These are phyloP conservation scores for Tholera decimalis DNA, from an alignment of 2,888 invertebrate genomes.

Conservation along the genomic window DNA sequence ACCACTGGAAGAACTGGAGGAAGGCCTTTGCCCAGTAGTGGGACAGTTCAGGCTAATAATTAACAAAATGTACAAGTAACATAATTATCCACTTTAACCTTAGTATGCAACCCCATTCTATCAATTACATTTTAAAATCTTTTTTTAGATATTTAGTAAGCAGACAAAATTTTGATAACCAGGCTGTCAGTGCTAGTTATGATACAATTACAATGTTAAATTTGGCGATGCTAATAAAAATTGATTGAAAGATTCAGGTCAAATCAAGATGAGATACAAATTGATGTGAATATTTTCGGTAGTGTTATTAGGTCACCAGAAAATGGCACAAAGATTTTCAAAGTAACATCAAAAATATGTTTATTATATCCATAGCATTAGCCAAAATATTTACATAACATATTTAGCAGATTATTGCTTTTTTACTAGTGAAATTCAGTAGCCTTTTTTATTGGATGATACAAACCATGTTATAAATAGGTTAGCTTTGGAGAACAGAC, in stretches of 20 bases:
- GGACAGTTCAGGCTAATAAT: too few relatives aligned
- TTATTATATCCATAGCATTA: conserved; percentile 4
- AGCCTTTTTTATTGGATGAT: too few relatives aligned
- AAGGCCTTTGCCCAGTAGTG: too few relatives aligned
- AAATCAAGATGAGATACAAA: conserved; percentile 2
- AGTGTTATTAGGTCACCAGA: conserved; percentile 36
- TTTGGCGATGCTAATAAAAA: conserved; percentile 16
- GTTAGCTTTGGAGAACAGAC: too few relatives aligned
- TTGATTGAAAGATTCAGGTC: conserved; percentile 47
- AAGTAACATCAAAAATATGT: conserved; percentile 14
- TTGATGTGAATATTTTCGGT: conserved; percentile 13
- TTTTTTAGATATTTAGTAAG: background rate
- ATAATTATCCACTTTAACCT: background rate
- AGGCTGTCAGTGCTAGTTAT: background rate
- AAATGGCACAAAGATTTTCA: conserved; percentile 4
- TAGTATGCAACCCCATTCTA: background rate
- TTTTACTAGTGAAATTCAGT: background rate
- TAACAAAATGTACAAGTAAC: too few relatives aligned
- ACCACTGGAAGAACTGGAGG: too few relatives aligned
- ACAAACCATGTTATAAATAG: too few relatives aligned
- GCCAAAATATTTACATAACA: conserved; percentile 19
- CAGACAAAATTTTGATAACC: background rate
- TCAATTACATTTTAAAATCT: background rate
- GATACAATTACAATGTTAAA: background rate
- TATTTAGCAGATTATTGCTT: background rate